Conservation (phyloP, 2,888 invertebrate species). For the Cryptocheilus praepositus region DNA sequence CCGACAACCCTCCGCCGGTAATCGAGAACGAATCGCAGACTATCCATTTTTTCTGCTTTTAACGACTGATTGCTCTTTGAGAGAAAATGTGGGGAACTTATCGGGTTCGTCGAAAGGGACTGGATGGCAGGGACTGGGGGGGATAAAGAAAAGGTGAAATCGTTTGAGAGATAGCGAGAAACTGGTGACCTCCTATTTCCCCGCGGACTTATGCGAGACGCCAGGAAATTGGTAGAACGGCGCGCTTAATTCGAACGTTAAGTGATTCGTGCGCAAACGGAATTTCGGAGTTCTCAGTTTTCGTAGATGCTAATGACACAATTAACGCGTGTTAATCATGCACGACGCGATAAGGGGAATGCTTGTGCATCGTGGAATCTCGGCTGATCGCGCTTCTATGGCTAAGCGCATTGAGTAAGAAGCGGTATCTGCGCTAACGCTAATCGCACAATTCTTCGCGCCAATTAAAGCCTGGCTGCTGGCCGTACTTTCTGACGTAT, state of each 20-base stretch:
- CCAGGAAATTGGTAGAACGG: constrained; percentile 3
- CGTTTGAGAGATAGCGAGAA: constrained; percentile 38
- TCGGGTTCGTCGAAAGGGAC: constrained; percentile 26
- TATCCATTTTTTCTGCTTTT: constrained; percentile 36
- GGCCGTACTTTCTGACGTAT: no score
- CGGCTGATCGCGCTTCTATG: no score
- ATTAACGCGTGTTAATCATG: no score
- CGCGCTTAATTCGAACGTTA: background rate
- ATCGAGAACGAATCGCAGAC: constrained; percentile 50
- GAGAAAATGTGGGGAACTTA: constrained; percentile 40
- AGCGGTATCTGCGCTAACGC: no score
- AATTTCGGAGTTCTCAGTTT: no score
- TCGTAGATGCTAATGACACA: no score
- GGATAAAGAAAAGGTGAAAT: constrained; percentile 16
- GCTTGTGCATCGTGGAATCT: no score
- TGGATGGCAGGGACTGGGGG: background rate
- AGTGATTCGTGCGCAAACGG: background rate
- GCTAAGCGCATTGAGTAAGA: no score
- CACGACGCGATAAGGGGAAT: no score
- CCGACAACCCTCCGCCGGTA: constrained; percentile 38
- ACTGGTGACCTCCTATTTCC: constrained; percentile 22
- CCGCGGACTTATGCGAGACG: background rate
- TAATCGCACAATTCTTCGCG: no score
- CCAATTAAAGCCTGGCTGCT: no score
- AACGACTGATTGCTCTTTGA: constrained; percentile 53